phyloP scores from a whole-genome alignment of 2,113 vertebrate genomes.

The Castor canadensis region DNA sequence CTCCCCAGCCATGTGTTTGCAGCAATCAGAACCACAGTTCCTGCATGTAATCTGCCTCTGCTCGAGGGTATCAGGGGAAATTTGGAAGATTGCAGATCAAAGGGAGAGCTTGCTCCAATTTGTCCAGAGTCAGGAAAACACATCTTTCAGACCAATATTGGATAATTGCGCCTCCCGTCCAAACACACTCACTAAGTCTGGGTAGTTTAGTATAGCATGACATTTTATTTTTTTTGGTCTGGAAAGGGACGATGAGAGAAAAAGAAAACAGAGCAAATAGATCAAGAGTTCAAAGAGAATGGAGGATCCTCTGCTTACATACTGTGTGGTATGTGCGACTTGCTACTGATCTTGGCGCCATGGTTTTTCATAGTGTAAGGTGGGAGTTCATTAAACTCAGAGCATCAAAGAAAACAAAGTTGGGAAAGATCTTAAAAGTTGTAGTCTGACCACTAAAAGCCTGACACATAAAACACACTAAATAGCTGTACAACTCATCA shows the following conservation, averaged over 20 bases:
- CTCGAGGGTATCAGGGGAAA: not conserved
- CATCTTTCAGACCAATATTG: not conserved
- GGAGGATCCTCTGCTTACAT: fast-evolving
- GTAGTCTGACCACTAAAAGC: not conserved
- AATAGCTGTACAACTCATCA: not conserved
- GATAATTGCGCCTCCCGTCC: not conserved
- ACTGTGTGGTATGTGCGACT: fast-evolving
- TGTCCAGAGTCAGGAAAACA: not conserved
- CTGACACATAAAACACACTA: not conserved
- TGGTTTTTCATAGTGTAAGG: not conserved
- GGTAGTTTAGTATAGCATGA: not conserved
- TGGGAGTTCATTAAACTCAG: not conserved
- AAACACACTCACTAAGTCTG: not conserved
- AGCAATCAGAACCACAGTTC: not conserved
- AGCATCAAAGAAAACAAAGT: not conserved
- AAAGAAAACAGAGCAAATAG: not conserved
- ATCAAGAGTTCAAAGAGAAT: not conserved
- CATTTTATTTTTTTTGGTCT: not conserved
- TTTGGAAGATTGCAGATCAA: constrained; percentile 29
- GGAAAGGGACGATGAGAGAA: not conserved
- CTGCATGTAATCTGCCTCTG: not conserved
- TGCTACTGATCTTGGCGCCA: fast-evolving
- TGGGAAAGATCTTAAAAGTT: not conserved
- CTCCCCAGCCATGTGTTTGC: not conserved
- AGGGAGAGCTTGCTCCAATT: not conserved